These are phyloP conservation scores for Ips typographus DNA, from an alignment of 1,140 invertebrate genomes.

Conservation along the genomic window DNA sequence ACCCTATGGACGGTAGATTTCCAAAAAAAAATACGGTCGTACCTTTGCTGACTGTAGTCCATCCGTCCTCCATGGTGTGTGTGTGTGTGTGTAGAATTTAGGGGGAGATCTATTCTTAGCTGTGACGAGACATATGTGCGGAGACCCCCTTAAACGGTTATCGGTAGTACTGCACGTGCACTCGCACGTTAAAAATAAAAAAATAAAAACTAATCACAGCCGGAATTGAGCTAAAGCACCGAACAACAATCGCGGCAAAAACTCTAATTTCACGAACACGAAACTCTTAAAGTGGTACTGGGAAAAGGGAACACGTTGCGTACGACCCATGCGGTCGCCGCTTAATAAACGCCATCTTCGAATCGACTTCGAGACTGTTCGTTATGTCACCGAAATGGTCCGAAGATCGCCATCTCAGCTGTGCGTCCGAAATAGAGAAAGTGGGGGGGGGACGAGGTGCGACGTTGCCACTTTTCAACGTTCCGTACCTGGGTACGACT, in stretches of 20 bases:
- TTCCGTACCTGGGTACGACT: too few relatives aligned
- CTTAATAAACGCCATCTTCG: conserved; percentile 49
- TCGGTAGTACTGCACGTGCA: conserved; percentile 13
- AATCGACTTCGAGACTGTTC: conserved; percentile 13
- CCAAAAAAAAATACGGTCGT: conserved; percentile 25
- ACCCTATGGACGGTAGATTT: not conserved
- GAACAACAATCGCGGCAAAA: not conserved
- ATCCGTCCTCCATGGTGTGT: conserved; percentile 38
- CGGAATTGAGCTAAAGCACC: too few relatives aligned
- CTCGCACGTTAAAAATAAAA: too few relatives aligned
- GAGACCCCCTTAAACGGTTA: conserved; percentile 39
- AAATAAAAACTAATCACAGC: too few relatives aligned
- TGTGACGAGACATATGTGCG: conserved; percentile 39
- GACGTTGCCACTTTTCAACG: too few relatives aligned
- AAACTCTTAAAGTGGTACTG: not conserved
- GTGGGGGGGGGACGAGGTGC: too few relatives aligned
- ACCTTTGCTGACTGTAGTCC: conserved; percentile 35
- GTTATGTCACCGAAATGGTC: conserved; percentile 1
- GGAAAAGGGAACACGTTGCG: conserved; percentile 44
- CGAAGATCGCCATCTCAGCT: not conserved
- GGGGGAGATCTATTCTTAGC: conserved; percentile 39
- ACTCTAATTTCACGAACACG: not conserved
- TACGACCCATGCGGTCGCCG: conserved; percentile 52
- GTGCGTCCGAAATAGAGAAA: too few relatives aligned
- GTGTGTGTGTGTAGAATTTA: too few relatives aligned